Evolutionary conservation across 2,113 vertebrate species (phyloP).

Genomic region (Platysternon megacephalum): DNA sequence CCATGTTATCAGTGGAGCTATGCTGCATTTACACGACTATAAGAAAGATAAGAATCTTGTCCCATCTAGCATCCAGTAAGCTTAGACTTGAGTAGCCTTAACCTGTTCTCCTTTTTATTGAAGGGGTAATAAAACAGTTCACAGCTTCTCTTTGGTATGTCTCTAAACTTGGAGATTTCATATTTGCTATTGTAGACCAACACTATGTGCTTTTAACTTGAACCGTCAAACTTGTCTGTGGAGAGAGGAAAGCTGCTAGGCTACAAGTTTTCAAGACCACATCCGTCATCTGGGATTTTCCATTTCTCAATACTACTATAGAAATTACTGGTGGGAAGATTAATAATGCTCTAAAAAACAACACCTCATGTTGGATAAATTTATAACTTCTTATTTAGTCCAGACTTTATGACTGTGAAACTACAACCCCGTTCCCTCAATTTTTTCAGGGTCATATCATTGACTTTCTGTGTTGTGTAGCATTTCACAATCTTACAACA

Average conservation of each 20-base stretch:
- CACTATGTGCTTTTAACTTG: constrained; percentile 26
- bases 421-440: constrained; percentile 26
- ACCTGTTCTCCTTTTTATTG: neutral
- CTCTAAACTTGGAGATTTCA: neutral
- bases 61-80: neutral
- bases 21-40: neutral
- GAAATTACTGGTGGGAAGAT: constrained; percentile 24
- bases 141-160: neutral
- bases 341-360: neutral
- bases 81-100: neutral
- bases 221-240: neutral
- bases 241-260: neutral
- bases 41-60: neutral
- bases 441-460: constrained; percentile 14
- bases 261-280: neutral
- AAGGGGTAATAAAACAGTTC: constrained; percentile 21
- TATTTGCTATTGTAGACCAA: neutral
- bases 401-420: constrained; percentile 24
- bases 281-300: neutral
- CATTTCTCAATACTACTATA: neutral
- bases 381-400: constrained; percentile 43
- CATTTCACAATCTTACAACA: neutral
- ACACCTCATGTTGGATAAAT: constrained; percentile 8
- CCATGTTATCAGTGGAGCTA: neutral
- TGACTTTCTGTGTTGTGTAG: neutral